Evolutionary conservation across 2,797 vertebrate species (phyloP), one percentile per base, ranked within the genome.

Genomic region (Sphaeramia orbicularis): DNA sequence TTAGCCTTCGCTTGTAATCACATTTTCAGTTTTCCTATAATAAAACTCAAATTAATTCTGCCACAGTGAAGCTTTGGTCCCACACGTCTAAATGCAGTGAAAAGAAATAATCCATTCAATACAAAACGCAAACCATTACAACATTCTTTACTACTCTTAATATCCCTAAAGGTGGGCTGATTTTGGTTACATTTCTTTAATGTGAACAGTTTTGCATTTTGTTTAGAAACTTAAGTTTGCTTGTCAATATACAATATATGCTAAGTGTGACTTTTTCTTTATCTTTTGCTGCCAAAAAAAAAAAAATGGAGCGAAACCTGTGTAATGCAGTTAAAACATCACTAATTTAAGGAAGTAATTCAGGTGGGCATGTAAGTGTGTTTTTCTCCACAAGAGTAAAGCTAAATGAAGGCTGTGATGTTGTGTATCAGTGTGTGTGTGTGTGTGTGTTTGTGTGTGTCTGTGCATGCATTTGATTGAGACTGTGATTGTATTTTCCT

Each of bases 401-500:
- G 64, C 65, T 57, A 79, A 78, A 77, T 80, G 47, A 64, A 81
- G 55, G 62, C 52, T 65, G 64, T 40, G 21, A 59, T 63, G 72
- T 41, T 66, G 42, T 72, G 43, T 65, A 45, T 72, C 10, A 59
- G 57, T 75, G 63, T 53, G 37, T 53, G 57, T 59, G 65, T 65
- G 73, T 61, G 76, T 58, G 45, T 50, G 44, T 55, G 50, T 51
- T 30, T 51, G 18, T 45, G 30, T 52, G 63, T 67, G 77, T 56
- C 15, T 42, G 57, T 62, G 50, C 54, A 65, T 54, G 71, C 71
- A 68, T 86, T 79, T 89, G 89, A 88, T 88, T 66, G 84, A 57
- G 81, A 84, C 76, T 68, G 77, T 90, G 90, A 91, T 89, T 93
- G 90, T 91, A 80, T 92, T 91, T 90, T 87, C 79, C 77, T 90